Base-by-base conservation (phyloP, 2,113 vertebrate species). In the Alexandromys fortis region DNA sequence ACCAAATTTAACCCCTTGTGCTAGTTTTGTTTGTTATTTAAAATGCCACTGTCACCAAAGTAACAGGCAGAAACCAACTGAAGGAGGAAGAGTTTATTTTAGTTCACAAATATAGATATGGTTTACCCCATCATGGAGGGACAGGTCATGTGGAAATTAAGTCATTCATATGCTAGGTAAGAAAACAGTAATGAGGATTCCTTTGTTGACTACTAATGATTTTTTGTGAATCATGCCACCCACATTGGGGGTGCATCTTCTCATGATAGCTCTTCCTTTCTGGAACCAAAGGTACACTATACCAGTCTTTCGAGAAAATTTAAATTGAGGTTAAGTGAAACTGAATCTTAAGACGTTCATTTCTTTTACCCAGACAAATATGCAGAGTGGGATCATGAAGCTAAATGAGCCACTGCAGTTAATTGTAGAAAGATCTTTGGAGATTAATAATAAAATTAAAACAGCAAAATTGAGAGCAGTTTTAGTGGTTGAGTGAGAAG, bases 351-450 rank as follows among this genome's bases (percentile, higher is more conserved):
- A 47, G 16, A 30, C 1, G 4, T 35, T 67, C 2, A 67, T 42
- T 13, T 67, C 42, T 67, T 86, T 86, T 33, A 49, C 3, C 17
- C 28, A 86, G 2, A 86, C 17, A 68, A 49, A 35, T 67, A 3
- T 1, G 26, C 10, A 7, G 49, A 26, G 33, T n/a, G 16, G 3
- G 0, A 1, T 76, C 17, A 13, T 76, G 78, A 68, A 61, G 1
- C 5, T 30, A 30, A 45, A n/a, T 22, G 8, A 30, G 0, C 13
- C 9, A 2, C 13, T 38, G 2, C 13, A 0, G 55, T 13, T 8
- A 45, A 30, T 67, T 94, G 45, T 24, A 19, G 63, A 61, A 75
- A 42, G 19, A 45, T 19, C 28, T 30, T 55, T 94, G 45, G 16
- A 4, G 61, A 75, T 5, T 68, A 16, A 21, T 33, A 47, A 81